Conservation (phyloP, 1,140 invertebrate species). For the Caenorhabditis tropicalis region DNA sequence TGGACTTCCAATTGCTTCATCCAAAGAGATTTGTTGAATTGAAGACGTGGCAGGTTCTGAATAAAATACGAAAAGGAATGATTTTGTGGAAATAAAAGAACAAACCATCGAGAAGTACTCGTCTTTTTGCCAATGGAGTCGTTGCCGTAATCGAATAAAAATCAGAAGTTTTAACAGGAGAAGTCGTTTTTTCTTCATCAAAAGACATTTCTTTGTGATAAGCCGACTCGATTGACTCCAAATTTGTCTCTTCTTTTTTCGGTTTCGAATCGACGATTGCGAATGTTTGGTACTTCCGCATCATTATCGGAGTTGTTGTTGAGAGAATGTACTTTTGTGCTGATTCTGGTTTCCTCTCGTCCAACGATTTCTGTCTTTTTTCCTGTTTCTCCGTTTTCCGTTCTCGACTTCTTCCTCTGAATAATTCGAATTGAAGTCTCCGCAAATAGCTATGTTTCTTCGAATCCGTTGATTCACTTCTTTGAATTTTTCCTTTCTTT, state of each 20-base stretch:
- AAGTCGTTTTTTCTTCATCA: conserved; percentile 2
- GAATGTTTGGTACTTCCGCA: conserved; percentile 37
- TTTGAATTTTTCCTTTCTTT: conserved; percentile 15
- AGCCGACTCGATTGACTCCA: not conserved
- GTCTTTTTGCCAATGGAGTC: conserved; percentile 1
- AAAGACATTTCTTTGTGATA: conserved; percentile 15
- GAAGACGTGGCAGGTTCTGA: not conserved
- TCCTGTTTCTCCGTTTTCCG: conserved; percentile 7
- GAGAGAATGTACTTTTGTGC: conserved; percentile 39
- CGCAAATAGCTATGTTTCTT: conserved; percentile 34
- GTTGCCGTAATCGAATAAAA: conserved; percentile 28
- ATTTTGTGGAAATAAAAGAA: not conserved
- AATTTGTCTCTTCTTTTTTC: not conserved
- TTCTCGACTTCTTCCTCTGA: conserved; percentile 27
- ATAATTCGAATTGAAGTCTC: conserved; percentile 22
- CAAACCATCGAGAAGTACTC: not conserved
- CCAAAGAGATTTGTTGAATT: not conserved
- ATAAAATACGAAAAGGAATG: not conserved
- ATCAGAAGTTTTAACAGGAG: not conserved
- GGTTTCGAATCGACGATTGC: conserved; percentile 18
- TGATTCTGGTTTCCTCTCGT: conserved; percentile 21
- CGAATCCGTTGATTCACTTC: conserved; percentile 12
- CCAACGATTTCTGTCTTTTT: conserved; percentile 34
- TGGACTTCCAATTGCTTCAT: not conserved
- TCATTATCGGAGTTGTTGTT: conserved; percentile 31